Conservation (phyloP, 1,140 invertebrate species). For the Drosophila seguyi region DNA sequence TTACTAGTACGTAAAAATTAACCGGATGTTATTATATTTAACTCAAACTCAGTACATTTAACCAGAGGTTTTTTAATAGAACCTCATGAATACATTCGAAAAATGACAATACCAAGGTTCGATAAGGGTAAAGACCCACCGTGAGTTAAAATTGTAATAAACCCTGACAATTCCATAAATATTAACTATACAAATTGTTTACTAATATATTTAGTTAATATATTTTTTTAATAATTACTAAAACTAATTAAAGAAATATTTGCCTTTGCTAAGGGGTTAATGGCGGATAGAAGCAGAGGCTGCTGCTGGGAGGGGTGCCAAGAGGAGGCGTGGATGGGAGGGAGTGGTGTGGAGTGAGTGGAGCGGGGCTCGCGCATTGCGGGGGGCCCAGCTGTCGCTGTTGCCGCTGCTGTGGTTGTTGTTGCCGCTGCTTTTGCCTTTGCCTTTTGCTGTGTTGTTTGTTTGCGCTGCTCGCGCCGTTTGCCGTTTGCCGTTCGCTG, state of each 20-base stretch:
- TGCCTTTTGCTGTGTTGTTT: constrained; percentile 47
- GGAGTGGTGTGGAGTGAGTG: neutral
- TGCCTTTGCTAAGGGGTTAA: constrained; percentile 21
- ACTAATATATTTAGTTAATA: no score
- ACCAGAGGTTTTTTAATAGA: no score
- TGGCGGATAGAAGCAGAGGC: constrained; percentile 10
- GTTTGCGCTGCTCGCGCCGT: constrained; percentile 43
- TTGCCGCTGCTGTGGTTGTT: constrained; percentile 19
- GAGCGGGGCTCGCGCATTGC: constrained; percentile 35
- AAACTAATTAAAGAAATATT: neutral
- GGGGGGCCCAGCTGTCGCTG: constrained; percentile 50
- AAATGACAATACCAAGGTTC: no score
- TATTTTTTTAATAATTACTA: no score
- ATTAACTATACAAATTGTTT: neutral
- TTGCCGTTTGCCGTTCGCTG: constrained; percentile 51
- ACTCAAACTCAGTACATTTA: no score
- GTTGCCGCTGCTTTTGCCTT: constrained; percentile 32
- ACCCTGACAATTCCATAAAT: neutral
- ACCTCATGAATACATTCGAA: no score
- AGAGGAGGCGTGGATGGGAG: neutral
- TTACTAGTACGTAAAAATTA: no score
- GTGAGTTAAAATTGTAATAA: neutral
- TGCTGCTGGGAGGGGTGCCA: neutral
- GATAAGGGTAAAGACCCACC: neutral
- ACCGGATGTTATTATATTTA: no score